phyloP scores from a whole-genome alignment of 2,113 vertebrate genomes.

The Pomatostomus ruficeps region DNA sequence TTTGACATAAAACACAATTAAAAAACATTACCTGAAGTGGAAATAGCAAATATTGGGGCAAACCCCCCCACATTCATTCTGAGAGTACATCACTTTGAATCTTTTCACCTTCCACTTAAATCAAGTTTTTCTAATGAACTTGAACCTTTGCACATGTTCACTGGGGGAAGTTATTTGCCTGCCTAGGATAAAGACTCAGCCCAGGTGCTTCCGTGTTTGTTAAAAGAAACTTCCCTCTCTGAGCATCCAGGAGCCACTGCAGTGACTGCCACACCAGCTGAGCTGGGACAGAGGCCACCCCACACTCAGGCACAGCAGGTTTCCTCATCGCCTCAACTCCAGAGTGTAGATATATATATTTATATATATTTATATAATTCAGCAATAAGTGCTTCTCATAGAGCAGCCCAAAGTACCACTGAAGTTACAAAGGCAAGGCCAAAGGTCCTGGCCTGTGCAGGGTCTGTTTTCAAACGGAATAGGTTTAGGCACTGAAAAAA shows the following conservation, averaged over 20 bases:
- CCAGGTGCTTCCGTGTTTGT: too few relatives aligned
- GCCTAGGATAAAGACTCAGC: too few relatives aligned
- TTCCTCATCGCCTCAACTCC: too few relatives aligned
- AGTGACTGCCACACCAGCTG: too few relatives aligned
- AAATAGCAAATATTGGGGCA: neutral
- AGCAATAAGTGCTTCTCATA: neutral
- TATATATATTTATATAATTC: too few relatives aligned
- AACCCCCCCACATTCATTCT: rapidly evolving
- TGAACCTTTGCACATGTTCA: neutral
- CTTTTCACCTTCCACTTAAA: neutral
- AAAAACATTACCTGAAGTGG: neutral
- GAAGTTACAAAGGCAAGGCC: neutral
- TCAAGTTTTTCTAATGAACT: neutral
- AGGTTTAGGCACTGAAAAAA: neutral
- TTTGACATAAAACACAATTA: neutral
- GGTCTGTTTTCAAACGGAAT: neutral
- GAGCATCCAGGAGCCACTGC: too few relatives aligned
- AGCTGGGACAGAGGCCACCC: too few relatives aligned
- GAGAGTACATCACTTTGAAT: neutral
- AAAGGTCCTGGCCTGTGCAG: neutral
- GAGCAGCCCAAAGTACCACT: neutral
- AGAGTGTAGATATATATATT: too few relatives aligned
- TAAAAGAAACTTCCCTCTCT: too few relatives aligned
- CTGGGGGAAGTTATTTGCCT: neutral
- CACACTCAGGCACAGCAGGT: too few relatives aligned